Evolutionary conservation across 53 echinoderm and acorn worm species (phyloP).

Genomic region (Zoroaster sp.): DNA sequence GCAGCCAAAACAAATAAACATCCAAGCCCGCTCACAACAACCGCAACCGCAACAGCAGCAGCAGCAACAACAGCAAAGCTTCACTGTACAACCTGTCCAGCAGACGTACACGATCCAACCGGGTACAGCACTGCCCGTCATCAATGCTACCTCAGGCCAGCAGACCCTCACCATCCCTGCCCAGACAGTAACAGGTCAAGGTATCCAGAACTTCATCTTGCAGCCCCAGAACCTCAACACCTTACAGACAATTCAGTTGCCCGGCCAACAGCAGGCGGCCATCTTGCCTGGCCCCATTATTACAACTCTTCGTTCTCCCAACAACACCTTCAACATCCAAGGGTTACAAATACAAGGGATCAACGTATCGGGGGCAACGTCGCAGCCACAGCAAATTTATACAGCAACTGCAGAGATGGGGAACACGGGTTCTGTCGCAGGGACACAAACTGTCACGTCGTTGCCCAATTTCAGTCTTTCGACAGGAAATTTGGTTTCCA

Average conservation of each 20-base stretch:
- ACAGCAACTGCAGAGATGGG: constrained; percentile 11
- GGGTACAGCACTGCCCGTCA: constrained; percentile 16
- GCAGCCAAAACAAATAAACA: constrained; percentile 39
- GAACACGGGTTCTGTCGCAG: background rate
- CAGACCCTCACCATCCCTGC: constrained; percentile 44
- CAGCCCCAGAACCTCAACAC: constrained; percentile 25
- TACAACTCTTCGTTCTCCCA: constrained; percentile 29
- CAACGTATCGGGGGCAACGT: constrained; percentile 21
- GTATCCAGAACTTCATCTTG: constrained; percentile 44
- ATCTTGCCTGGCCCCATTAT: constrained; percentile 45
- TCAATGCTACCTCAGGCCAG: constrained; percentile 24
- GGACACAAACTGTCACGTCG: constrained; percentile 8
- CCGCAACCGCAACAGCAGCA: background rate
- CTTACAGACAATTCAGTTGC: constrained; percentile 30
- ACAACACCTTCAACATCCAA: constrained; percentile 46
- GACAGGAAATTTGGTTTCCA: constrained; percentile 34
- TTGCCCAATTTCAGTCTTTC: constrained; percentile 29
- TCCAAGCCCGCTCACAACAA: constrained; percentile 30
- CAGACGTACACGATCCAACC: constrained; percentile 60
- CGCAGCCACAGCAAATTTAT: constrained; percentile 43
- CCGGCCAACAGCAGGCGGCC: constrained; percentile 51
- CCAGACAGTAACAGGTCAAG: constrained; percentile 28
- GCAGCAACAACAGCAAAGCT: constrained; percentile 49
- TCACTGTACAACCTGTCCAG: constrained; percentile 49
- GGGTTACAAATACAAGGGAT: constrained; percentile 49